phyloP scores from a whole-genome alignment of 2,113 vertebrate genomes.

The Tonatia bakeri region DNA sequence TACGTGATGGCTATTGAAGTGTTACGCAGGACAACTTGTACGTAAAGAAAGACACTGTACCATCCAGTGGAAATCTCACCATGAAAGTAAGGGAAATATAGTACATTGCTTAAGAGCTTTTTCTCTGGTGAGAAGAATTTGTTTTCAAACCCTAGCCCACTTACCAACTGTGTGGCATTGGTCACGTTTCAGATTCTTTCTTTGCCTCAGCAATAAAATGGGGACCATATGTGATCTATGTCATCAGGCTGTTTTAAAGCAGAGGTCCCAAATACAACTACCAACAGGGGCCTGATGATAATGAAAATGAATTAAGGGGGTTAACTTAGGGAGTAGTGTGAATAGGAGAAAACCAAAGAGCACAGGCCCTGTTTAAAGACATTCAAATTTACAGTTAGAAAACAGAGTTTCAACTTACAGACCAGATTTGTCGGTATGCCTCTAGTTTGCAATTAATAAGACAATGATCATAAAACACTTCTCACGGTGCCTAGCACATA shows the following conservation, averaged over 20 bases:
- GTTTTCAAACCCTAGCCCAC: neutral
- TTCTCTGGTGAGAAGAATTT: conserved; percentile 2
- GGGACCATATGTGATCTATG: neutral
- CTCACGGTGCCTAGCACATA: neutral
- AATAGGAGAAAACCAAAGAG: neutral
- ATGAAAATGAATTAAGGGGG: neutral
- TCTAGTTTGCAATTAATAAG: neutral
- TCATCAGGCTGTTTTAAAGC: neutral
- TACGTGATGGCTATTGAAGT: neutral
- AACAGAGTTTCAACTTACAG: neutral
- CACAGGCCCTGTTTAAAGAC: neutral
- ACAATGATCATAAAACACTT: conserved; percentile 28
- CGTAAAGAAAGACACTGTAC: neutral
- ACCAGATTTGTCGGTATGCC: neutral
- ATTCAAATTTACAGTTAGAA: neutral
- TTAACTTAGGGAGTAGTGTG: neutral
- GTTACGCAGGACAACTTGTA: neutral
- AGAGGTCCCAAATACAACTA: neutral
- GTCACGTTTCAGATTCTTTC: neutral
- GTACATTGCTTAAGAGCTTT: neutral
- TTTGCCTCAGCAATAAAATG: neutral
- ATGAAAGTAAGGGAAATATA: neutral
- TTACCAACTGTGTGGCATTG: neutral
- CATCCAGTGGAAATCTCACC: neutral
- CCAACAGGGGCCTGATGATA: neutral